Percentiles rank a stretch among this genome's conserved stretches.
Conservation (phyloP, 2,113 vertebrate species). For the Accipiter virgatus region DNA sequence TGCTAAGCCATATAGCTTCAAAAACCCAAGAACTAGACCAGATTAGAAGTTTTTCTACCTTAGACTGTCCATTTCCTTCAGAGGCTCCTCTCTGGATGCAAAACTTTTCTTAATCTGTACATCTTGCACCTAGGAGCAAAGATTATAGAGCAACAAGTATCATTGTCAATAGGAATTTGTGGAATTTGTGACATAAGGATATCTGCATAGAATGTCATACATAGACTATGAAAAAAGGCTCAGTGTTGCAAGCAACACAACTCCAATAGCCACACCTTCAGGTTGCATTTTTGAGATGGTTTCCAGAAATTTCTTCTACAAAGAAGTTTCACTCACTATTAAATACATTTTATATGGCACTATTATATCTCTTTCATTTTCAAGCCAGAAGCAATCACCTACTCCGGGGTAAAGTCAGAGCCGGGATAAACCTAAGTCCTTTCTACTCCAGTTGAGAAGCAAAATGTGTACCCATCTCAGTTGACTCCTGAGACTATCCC, state of each 20-base stretch:
- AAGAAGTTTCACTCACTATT: background rate
- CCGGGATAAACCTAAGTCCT: background rate
- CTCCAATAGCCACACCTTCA: background rate
- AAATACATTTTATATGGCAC: background rate
- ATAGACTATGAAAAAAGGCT: background rate
- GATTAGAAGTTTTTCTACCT: conserved; percentile 67
- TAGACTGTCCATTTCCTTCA: conserved; percentile 72
- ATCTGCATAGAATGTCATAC: background rate
- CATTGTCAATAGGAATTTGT: background rate
- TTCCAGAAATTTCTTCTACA: background rate
- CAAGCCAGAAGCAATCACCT: background rate
- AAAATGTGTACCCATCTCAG: background rate
- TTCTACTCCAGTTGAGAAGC: background rate
- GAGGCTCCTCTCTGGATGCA: conserved; percentile 72
- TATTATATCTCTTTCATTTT: background rate
- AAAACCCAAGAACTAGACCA: background rate
- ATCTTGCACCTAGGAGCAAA: conserved; percentile 75
- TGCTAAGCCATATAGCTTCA: background rate
- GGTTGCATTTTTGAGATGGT: background rate
- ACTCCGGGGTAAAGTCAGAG: background rate
- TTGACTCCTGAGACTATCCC: background rate
- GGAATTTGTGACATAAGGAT: background rate
- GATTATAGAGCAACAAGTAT: background rate
- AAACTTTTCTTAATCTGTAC: conserved; percentile 77
- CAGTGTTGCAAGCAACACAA: background rate